Conservation (phyloP, 1,140 invertebrate genomes). For the Solenopsis fugax region DNA sequence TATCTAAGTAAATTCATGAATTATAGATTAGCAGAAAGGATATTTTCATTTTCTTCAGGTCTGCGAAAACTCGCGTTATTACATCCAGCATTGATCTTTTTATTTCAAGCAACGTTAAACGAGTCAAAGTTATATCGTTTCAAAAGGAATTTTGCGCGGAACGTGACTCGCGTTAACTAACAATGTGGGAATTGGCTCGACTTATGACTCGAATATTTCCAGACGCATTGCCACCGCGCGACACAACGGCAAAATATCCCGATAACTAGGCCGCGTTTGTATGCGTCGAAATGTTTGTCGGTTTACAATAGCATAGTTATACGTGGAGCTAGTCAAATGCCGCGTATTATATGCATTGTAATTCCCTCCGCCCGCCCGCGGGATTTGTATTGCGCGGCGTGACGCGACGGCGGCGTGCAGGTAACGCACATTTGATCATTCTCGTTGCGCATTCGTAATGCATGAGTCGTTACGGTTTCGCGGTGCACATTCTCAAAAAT, state of each 20-base stretch:
- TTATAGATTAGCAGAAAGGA: neutral
- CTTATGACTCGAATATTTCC: slow-evolving; percentile 43
- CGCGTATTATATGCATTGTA: slow-evolving; percentile 70
- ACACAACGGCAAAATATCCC: slow-evolving; percentile 44
- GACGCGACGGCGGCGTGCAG: slow-evolving; percentile 58
- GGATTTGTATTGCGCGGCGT: slow-evolving; percentile 66
- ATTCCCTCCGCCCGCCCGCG: slow-evolving; percentile 47
- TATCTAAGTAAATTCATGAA: slow-evolving; percentile 2
- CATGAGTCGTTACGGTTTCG: slow-evolving; percentile 35
- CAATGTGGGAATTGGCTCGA: slow-evolving; percentile 38
- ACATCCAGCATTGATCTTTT: neutral
- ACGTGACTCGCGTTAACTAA: slow-evolving; percentile 1
- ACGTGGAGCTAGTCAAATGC: slow-evolving; percentile 58
- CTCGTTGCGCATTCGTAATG: slow-evolving; percentile 63
- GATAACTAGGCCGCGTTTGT: slow-evolving; percentile 40
- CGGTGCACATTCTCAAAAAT: slow-evolving; percentile 54
- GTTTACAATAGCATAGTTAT: slow-evolving; percentile 69
- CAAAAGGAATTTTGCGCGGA: neutral
- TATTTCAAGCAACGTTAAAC: neutral
- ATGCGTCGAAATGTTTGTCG: slow-evolving; percentile 56
- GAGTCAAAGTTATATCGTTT: neutral
- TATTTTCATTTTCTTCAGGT: neutral
- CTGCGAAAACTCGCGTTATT: neutral
- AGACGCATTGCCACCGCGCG: neutral
- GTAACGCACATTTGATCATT: slow-evolving; percentile 67